phyloP scores from a whole-genome alignment of 2,797 vertebrate species.

The Eulemur albifrons region DNA sequence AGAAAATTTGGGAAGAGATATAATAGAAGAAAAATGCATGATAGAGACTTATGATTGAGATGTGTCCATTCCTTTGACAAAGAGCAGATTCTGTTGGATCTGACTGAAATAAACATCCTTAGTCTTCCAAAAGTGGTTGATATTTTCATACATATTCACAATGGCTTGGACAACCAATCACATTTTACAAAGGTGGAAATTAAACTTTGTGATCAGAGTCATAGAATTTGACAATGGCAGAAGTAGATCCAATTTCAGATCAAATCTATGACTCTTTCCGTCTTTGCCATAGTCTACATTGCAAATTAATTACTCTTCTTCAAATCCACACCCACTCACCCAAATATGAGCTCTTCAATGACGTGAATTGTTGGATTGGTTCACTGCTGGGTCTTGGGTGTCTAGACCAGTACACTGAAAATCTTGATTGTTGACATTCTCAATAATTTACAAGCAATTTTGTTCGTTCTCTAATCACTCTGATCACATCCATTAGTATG shows the following conservation, averaged over 20 bases:
- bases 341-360: neutral
- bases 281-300: neutral
- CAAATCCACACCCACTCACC: neutral
- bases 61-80: neutral
- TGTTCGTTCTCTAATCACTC: neutral
- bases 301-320: neutral
- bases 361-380: neutral
- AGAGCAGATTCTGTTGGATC: too few relatives aligned
- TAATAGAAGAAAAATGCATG: neutral
- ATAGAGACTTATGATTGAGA: neutral
- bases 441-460: neutral
- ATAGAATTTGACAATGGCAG: neutral
- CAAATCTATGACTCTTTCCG: neutral
- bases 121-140: neutral
- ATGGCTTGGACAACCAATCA: neutral
- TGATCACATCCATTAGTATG: neutral
- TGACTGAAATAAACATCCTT: rapidly evolving
- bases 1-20: neutral
- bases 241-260: neutral
- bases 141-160: neutral
- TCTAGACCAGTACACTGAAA: neutral
- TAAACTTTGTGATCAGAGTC: neutral
- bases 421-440: neutral
- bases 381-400: neutral
- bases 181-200: neutral